Evolutionary conservation across 2,797 vertebrate genomes (phyloP).

Genomic region (Platalea minor): DNA sequence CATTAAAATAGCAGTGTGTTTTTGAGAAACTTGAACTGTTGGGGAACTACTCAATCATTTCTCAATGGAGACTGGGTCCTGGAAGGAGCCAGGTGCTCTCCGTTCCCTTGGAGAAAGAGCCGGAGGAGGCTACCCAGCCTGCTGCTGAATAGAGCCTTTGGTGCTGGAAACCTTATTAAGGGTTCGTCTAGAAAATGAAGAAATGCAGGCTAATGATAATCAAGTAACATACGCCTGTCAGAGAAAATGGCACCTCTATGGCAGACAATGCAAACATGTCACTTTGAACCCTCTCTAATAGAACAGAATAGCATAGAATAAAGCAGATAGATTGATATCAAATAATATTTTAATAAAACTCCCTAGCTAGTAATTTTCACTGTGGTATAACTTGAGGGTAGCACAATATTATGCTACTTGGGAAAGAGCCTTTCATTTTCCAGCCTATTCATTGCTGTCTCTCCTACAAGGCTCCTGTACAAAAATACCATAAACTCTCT

Average conservation of each 20-base stretch:
- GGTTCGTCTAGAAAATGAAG: constrained; percentile 40
- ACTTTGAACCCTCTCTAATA: background rate
- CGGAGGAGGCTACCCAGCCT: background rate
- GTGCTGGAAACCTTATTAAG: constrained; percentile 43
- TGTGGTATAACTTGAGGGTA: constrained; percentile 24
- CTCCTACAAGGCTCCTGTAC: constrained; percentile 1
- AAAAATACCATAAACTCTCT: constrained; percentile 27
- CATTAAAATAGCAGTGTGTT: constrained; percentile 59
- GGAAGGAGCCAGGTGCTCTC: background rate
- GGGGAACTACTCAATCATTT: constrained; percentile 42
- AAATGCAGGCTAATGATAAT: constrained; percentile 49
- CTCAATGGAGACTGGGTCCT: background rate
- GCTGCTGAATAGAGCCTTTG: background rate
- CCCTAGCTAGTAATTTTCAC: constrained; percentile 56
- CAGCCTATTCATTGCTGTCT: constrained; percentile 26
- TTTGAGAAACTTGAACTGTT: constrained; percentile 50
- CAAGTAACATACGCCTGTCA: constrained; percentile 13
- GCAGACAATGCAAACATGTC: constrained; percentile 2
- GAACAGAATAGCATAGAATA: too few species aligned
- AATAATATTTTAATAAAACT: constrained; percentile 58
- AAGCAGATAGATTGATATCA: background rate
- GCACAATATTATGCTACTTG: constrained; percentile 6
- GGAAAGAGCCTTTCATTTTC: constrained; percentile 47
- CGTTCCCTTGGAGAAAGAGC: background rate
- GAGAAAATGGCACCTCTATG: constrained; percentile 43